Evolutionary conservation across 2,797 vertebrate species (phyloP).

Genomic region (Glyptemys insculpta): DNA sequence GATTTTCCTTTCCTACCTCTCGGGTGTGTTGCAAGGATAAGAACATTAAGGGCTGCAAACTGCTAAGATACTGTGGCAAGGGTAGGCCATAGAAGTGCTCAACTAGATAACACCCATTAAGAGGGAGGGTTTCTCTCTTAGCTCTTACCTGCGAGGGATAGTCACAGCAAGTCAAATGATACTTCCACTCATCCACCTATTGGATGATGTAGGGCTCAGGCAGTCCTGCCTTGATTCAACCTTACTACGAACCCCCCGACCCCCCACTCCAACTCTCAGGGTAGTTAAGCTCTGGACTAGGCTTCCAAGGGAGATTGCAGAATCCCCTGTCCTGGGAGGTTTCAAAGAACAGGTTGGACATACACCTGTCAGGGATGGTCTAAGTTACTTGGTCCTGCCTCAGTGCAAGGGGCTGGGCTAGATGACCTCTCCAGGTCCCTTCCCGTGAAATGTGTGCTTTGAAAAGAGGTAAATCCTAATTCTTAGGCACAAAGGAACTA

Average conservation of each 20-base stretch:
- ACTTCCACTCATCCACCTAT: background rate
- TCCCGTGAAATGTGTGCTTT: background rate
- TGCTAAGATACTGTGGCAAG: background rate
- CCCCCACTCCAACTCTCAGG: too few relatives aligned
- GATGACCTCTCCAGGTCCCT: background rate
- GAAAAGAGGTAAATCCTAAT: accelerated
- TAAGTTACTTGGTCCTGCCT: background rate
- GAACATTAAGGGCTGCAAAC: background rate
- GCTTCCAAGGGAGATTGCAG: too few relatives aligned
- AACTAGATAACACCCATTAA: background rate
- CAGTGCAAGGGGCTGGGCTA: background rate
- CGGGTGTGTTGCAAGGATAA: background rate
- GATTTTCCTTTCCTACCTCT: background rate
- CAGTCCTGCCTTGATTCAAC: background rate
- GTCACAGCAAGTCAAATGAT: accelerated
- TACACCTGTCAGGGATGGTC: background rate
- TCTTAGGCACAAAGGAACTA: background rate
- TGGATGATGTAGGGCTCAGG: background rate
- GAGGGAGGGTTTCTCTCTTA: accelerated
- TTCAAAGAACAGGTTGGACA: background rate
- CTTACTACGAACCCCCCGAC: background rate
- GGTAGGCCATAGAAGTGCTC: accelerated
- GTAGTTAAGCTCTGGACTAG: background rate
- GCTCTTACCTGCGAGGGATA: background rate
- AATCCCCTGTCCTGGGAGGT: background rate